Percentiles rank a stretch among this genome's conserved stretches.
Evolutionary conservation across 2,113 vertebrate genomes (phyloP).

Genomic region (Lamprotornis superbus): DNA sequence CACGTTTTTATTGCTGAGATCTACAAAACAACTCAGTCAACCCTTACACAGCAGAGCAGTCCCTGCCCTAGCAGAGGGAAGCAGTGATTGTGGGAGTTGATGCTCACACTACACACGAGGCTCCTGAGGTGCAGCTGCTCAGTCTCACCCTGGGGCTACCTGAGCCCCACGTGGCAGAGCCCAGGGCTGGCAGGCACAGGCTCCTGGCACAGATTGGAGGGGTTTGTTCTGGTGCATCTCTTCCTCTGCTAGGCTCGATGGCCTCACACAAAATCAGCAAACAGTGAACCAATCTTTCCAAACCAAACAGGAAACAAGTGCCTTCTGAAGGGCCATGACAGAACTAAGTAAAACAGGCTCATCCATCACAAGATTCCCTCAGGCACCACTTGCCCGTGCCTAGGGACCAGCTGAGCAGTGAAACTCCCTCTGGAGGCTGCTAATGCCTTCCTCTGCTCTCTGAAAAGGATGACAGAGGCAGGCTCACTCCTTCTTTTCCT

Average conservation of each 20-base stretch:
- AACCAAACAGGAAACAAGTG: neutral
- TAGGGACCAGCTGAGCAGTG: neutral
- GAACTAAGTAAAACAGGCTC: neutral
- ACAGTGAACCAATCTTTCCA: neutral
- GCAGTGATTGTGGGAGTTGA: neutral
- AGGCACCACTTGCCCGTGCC: neutral
- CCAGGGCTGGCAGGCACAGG: neutral
- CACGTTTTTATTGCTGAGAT: constrained; percentile 20
- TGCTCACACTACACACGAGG: neutral
- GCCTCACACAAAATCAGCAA: neutral
- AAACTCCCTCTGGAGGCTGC: constrained; percentile 62
- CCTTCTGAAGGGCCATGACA: neutral
- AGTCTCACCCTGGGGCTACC: neutral
- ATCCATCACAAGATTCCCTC: neutral
- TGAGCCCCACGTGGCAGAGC: neutral
- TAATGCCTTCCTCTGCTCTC: neutral
- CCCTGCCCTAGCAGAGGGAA: neutral
- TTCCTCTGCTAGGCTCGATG: neutral
- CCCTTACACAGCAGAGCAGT: neutral
- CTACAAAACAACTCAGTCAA: constrained; percentile 44
- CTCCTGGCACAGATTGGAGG: neutral
- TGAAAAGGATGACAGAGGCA: neutral
- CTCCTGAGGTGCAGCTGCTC: neutral
- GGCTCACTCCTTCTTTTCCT: neutral
- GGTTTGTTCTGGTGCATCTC: neutral